These are phyloP conservation scores for Amphimedon queenslandica DNA, from an alignment of 37 sponge, comb jelly and placozoan species.

Conservation along the genomic window DNA sequence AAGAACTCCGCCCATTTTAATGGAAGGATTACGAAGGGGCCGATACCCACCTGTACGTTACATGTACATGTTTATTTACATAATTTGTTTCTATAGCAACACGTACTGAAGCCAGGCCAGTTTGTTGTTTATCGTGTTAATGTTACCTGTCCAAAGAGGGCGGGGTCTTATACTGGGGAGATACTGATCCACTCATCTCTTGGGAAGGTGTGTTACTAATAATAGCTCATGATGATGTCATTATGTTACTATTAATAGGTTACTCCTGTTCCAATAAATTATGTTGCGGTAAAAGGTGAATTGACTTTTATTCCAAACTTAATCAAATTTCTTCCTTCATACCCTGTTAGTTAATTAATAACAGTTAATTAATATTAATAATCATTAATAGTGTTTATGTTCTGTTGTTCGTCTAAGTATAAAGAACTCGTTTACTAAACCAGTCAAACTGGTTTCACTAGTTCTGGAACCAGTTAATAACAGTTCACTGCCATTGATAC, in stretches of 20 bases:
- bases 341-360: conserved; percentile 41
- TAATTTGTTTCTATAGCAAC: background rate
- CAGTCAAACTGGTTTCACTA: background rate
- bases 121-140: conserved; percentile 44
- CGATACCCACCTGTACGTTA: background rate
- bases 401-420: conserved; percentile 8
- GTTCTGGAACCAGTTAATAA: background rate
- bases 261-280: conserved; percentile 47
- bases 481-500: background rate
- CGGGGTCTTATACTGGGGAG: conserved; percentile 56
- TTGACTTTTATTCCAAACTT: conserved; percentile 32
- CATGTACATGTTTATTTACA: background rate
- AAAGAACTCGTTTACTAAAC: background rate
- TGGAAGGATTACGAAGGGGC: background rate
- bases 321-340: conserved; percentile 25
- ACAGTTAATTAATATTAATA: background rate
- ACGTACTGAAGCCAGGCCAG: conserved; percentile 30
- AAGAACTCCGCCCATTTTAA: background rate
- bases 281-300: conserved; percentile 45
- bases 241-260: background rate
- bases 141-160: conserved; percentile 39
- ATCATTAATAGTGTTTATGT: background rate
- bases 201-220: conserved; percentile 23
- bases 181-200: conserved; percentile 48
- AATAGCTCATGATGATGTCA: too few relatives aligned